Evolutionary conservation across 1,140 invertebrate species (phyloP).

Genomic region (Drosophila fuyamai): DNA sequence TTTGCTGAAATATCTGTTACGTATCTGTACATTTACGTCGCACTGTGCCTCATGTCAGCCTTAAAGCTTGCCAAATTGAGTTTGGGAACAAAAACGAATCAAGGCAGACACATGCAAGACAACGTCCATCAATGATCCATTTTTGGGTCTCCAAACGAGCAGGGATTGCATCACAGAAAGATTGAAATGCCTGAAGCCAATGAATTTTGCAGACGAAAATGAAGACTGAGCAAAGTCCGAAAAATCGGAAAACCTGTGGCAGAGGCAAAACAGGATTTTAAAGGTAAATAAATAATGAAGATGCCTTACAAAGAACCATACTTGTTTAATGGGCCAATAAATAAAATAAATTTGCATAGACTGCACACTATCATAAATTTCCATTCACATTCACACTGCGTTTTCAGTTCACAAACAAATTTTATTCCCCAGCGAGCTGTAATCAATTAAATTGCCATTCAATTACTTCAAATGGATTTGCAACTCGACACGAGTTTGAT

Average conservation of each 20-base stretch:
- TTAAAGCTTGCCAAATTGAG: conserved; percentile 18
- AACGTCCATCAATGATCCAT: conserved; percentile 43
- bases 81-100: conserved; percentile 30
- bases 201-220: conserved; percentile 9
- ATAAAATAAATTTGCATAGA: no score
- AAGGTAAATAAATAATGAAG: not conserved
- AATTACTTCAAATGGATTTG: conserved; percentile 15
- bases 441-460: conserved; percentile 27
- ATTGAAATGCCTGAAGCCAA: conserved; percentile 11
- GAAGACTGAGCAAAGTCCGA: not conserved
- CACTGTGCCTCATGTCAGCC: no score
- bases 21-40: not conserved
- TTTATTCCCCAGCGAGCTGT: not conserved
- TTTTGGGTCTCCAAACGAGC: conserved; percentile 10
- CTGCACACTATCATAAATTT: not conserved
- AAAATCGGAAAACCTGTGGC: not conserved
- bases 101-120: conserved; percentile 24
- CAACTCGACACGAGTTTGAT: not conserved
- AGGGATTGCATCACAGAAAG: conserved; percentile 21
- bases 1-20: no score
- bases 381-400: no score
- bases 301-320: no score
- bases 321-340: no score
- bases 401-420: not conserved
- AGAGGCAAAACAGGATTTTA: conserved; percentile 22